These are phyloP conservation scores for Cinclus mexicanus DNA, from an alignment of 2,113 vertebrate species.

Conservation along the genomic window DNA sequence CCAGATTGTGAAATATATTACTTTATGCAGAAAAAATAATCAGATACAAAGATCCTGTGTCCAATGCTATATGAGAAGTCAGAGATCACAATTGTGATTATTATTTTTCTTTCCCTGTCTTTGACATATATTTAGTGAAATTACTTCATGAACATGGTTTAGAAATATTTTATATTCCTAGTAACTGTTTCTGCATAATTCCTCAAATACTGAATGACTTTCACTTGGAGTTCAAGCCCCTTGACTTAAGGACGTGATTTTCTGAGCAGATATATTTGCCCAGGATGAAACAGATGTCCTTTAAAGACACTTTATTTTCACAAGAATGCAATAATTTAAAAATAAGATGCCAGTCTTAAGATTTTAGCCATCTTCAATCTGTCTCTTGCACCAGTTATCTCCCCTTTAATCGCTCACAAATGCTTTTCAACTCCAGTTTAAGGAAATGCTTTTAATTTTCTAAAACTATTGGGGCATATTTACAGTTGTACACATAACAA, in stretches of 20 bases:
- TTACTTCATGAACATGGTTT: neutral
- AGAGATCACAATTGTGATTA: neutral
- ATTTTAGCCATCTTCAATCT: neutral
- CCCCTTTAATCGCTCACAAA: neutral
- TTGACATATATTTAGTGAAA: neutral
- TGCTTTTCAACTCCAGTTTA: neutral
- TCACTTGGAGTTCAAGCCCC: neutral
- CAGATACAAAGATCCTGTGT: neutral
- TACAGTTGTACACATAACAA: neutral
- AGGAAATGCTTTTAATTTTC: neutral
- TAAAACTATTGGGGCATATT: neutral
- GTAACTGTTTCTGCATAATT: neutral
- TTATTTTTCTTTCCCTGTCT: neutral
- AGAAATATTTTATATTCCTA: neutral
- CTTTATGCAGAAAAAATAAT: neutral
- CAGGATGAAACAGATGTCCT: neutral
- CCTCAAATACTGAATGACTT: neutral
- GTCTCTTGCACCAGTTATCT: neutral
- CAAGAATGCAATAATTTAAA: neutral
- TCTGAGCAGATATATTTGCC: neutral
- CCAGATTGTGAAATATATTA: neutral
- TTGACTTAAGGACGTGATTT: neutral
- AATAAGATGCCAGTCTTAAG: neutral
- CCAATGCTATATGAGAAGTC: neutral
- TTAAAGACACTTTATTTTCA: neutral